phyloP scores from a whole-genome alignment of 2,797 vertebrate species.

The Brachymystax lenok region DNA sequence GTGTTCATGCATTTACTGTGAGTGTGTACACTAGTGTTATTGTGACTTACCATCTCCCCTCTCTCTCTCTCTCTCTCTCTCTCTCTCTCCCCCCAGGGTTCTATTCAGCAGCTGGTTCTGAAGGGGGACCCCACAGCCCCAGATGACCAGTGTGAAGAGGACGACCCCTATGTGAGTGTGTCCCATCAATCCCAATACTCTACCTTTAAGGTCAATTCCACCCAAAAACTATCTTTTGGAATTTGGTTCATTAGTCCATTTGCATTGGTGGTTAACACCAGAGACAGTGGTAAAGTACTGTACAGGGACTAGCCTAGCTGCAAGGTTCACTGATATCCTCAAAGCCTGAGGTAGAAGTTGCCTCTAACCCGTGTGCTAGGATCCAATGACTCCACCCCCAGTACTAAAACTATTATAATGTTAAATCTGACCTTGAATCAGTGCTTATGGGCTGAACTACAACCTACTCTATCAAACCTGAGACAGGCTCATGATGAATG shows the following conservation, averaged over 20 bases:
- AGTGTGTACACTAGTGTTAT: background rate
- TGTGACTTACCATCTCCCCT: background rate
- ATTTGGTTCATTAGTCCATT: too few species aligned
- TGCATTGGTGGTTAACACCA: too few species aligned
- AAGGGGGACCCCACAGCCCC: constrained; percentile 81
- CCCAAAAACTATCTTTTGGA: background rate
- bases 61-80: background rate
- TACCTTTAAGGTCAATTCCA: background rate
- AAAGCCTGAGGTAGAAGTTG: too few species aligned
- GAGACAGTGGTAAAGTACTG: too few species aligned
- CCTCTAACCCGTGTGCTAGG: too few species aligned
- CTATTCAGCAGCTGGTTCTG: constrained; percentile 89
- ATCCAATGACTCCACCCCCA: too few species aligned
- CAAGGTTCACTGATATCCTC: too few species aligned
- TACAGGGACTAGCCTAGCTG: too few species aligned
- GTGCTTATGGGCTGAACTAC: too few species aligned
- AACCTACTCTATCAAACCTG: background rate
- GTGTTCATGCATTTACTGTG: background rate
- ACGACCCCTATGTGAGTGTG: constrained; percentile 89
- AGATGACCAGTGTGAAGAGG: constrained; percentile 91
- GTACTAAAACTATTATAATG: too few species aligned
- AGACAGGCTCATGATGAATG: constrained; percentile 6
- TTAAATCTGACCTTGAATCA: too few species aligned
- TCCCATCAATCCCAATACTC: background rate
- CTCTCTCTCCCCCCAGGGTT: constrained; percentile 75